Base-by-base conservation (phyloP, 2,888 invertebrate species). In the Trichopoda pennipes region DNA sequence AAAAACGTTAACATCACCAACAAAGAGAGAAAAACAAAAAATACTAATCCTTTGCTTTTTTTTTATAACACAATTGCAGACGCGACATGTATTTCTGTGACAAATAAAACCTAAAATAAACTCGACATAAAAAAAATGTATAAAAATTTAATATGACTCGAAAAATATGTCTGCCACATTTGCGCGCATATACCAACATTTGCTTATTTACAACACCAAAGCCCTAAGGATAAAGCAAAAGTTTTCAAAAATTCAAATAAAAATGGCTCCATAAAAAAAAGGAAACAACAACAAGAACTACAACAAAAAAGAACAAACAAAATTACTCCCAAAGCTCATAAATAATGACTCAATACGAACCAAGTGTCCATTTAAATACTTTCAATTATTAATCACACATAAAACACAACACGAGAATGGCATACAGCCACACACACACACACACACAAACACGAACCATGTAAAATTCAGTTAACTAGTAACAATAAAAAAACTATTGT, bases 321-420 rank as follows among this genome's bases (percentile, higher is more conserved):
- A 81, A 70, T 70, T 70, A 76, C 55, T 82, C 82, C 79, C 83
- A 80, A 64, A 74, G 83, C 83, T 83, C 80, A 83, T 83, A 77
- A 83, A 83, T 83, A 80, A 83, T 83, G 83, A 58, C 83, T 80
- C 83, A 73, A 80, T 80, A 79, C 28, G 78, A 75, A 58, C 42
- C 75, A 79, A 82, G 75, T 82, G 82, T 79, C 82, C 82, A 82
- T 82, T 79, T 82, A 82, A 82, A 82, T 82, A 79, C 75, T 70
- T 82, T 82, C 79, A 82, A 82, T 82, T 82, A 82, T 82, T 82
- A 82, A 82, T 82, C 81, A 75, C 74, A 78, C 60, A 68, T 56
- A 42, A 60, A 58, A 70, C 74, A 61, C 4, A 42, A 21, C 53
- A 17, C 14, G 10, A 16, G 21, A 28, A 28, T 28, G 28, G 7